Base-by-base conservation (phyloP, 2,113 vertebrate genomes). In the Onychorhynchus coronatus region DNA sequence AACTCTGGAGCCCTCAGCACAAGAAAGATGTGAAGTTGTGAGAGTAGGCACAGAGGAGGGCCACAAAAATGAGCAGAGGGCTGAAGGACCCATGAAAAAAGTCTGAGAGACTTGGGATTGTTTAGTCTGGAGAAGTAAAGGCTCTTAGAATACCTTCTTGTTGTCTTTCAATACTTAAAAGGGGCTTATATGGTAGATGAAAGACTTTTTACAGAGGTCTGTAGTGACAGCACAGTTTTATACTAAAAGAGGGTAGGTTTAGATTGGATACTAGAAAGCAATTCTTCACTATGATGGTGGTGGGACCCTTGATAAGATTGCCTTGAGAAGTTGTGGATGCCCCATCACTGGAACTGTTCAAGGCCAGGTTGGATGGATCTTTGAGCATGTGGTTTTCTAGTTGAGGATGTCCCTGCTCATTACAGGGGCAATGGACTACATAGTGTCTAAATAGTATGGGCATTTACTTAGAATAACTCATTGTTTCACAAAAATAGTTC, bases 401-500 rank as follows among this genome's bases (percentile, higher is more conserved):
- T 37, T 50, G 14, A 71, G 59, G 39, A 24, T 12, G 11, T 25
- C 4, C 1, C 19, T 65, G 39, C 19, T 10, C 5, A 28, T 28
- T 0, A 0, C 11, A 27, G 15, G 8, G 11, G 8, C 7, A 18
- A 49, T 31, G 7, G 6, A 37, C 30, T 39, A 46, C 17, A 41
- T 3, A 8, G 5, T 8, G 5, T 41, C 41, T 77, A 70, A 72
- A 65, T 5, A 66, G 5, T 16, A 27, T 11, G 7, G 19, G 1
- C 14, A 77, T 59, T 46, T 46, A 25, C 2, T 41, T 80, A 55
- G 19, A 62, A 39, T 44, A 52, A 24, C 3, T 76, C 11, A n/a
- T 41, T 35, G 33, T 63, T 89, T 80, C 44, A 68, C 9, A 37
- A 5, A 72, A 83, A 20, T 22, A 22, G 23, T 76, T 47, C 3